Base-by-base conservation (phyloP, 1,140 invertebrate species). In the Euura lappo region DNA sequence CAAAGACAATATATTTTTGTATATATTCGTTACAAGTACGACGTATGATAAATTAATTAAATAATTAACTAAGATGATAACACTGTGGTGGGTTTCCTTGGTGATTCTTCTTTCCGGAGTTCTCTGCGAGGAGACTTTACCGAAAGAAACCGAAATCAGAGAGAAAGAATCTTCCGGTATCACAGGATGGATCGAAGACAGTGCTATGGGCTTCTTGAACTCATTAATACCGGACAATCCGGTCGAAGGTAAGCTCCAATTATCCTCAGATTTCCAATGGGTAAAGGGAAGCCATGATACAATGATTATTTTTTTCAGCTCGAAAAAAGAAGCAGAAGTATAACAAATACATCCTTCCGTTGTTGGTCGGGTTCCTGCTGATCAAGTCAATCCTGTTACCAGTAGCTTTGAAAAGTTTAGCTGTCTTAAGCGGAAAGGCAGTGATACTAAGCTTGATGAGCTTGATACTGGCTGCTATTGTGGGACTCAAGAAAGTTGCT, bases 351-450 rank as follows among this genome's bases (percentile, higher is more conserved):
- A 74, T 91, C 45, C 65, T 91, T 51, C 91, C 92, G 0, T 69
- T 93, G 64, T 78, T 93, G 11, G 78, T 91, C n/a, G 91, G 91
- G 1, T 84, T 91, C 8, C 77, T 91, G 10, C 79, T 92, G 10
- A 91, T 92, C 3, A 93, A 93, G 77, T 89, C 90, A 65, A 82
- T 93, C 6, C 68, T 93, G 2, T 76, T 93, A 69, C 92, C 92
- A 2, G 80, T 93, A n/a, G 88, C 90, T 11, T 77, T 93, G 68
- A 93, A 92, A 77, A 87, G 87, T 28, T 77, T 93, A 7, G 90
- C 91, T 4, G 87, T 93, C 68, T 78, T 93, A 7, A 91, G 92
- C 43, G 88, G 89, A 11, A 90, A 90, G 75, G 90, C 90, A 1
- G 88, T 91, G 60, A 81, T 91, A n/a, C 84, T 91, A 69, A 90